phyloP scores from a whole-genome alignment of 2,888 invertebrate genomes.

The Philereme transversata region DNA sequence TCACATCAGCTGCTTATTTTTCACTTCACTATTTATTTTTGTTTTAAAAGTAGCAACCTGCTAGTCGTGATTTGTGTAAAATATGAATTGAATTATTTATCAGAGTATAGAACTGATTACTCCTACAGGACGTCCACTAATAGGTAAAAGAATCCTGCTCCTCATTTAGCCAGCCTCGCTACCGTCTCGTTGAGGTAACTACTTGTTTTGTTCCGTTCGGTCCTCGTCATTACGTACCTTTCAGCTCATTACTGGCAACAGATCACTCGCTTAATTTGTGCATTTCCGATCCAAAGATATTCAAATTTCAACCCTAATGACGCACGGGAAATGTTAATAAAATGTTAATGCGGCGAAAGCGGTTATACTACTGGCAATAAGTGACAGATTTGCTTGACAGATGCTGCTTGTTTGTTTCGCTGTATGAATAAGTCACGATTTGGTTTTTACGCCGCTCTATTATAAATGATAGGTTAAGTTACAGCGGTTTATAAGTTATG shows the following conservation, averaged over 20 bases:
- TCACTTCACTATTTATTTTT: too few species aligned
- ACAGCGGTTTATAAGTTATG: slow-evolving; percentile 34
- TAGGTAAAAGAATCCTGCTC: slow-evolving; percentile 50
- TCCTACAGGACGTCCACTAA: slow-evolving; percentile 6
- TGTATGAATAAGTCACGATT: slow-evolving; percentile 81
- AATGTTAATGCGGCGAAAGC: slow-evolving; percentile 81
- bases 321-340: slow-evolving; percentile 81
- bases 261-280: slow-evolving; percentile 83
- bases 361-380: slow-evolving; percentile 71
- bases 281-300: slow-evolving; percentile 83
- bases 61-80: too few species aligned
- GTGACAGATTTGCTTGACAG: slow-evolving; percentile 84
- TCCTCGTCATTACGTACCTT: slow-evolving; percentile 78
- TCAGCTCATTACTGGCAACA: slow-evolving; percentile 80
- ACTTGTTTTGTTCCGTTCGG: slow-evolving; percentile 74
- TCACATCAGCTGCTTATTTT: too few species aligned
- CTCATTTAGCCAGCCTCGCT: slow-evolving; percentile 53
- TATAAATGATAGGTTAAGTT: slow-evolving; percentile 38
- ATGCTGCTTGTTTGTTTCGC: slow-evolving; percentile 71
- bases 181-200: slow-evolving; percentile 71
- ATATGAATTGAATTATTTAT: too few species aligned
- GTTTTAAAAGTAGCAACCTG: too few species aligned
- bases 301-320: slow-evolving; percentile 83
- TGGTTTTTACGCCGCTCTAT: slow-evolving; percentile 55
- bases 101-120: slow-evolving; percentile 1